Percentiles rank a stretch among this genome's conserved stretches.
These are phyloP conservation scores for Trichacis sp. DNA, from an alignment of 2,888 invertebrate species.

Conservation along the genomic window DNA sequence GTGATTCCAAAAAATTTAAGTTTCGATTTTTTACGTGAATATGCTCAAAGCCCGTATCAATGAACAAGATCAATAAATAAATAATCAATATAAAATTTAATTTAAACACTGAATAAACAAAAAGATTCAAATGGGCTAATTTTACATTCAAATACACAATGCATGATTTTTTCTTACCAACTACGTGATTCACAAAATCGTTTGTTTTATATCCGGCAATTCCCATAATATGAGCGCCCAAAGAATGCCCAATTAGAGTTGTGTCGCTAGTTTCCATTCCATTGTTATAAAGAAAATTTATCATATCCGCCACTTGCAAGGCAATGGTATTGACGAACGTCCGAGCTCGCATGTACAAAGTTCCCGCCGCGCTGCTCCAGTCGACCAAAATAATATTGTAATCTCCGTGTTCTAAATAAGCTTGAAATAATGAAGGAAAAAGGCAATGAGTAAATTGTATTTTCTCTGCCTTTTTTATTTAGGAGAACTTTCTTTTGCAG, in stretches of 20 bases:
- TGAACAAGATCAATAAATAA: too few relatives aligned
- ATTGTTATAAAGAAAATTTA: constrained; percentile 50
- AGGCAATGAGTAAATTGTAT: too few relatives aligned
- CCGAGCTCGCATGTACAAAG: constrained; percentile 46
- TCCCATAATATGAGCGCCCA: constrained; percentile 60
- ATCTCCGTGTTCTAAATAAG: constrained; percentile 48
- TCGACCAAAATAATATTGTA: constrained; percentile 59
- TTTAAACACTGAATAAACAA: too few relatives aligned
- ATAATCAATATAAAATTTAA: too few relatives aligned
- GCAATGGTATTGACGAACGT: constrained; percentile 48
- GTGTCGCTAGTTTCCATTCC: constrained; percentile 47
- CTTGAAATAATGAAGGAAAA: constrained; percentile 40
- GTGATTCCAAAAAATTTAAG: too few relatives aligned
- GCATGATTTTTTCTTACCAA: constrained; percentile 49
- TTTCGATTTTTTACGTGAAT: too few relatives aligned
- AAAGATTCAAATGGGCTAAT: too few relatives aligned
- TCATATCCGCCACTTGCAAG: constrained; percentile 48
- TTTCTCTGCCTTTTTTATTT: too few relatives aligned
- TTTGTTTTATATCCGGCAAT: constrained; percentile 48
- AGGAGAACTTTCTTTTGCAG: too few relatives aligned
- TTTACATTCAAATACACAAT: too few relatives aligned
- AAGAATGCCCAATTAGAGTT: constrained; percentile 57
- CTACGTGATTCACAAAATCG: constrained; percentile 45
- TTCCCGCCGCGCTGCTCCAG: constrained; percentile 50
- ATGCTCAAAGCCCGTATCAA: too few relatives aligned